Evolutionary conservation across 2,113 vertebrate species (phyloP).

Genomic region (Pitta sordida): DNA sequence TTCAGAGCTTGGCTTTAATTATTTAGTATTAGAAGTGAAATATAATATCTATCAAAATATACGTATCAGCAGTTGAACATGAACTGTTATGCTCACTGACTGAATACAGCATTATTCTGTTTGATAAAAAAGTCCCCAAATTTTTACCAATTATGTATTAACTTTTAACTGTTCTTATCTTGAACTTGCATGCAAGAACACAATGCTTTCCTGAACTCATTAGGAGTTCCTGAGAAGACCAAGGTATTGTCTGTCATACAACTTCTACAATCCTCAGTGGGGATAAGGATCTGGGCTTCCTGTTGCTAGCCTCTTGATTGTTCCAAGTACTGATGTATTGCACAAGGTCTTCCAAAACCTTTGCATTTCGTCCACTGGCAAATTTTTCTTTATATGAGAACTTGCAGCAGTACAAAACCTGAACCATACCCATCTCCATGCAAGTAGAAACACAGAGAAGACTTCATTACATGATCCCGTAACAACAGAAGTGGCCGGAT

Average conservation of each 20-base stretch:
- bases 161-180: constrained; percentile 3
- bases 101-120: background rate
- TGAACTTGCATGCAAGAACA: background rate
- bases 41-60: background rate
- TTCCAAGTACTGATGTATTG: background rate
- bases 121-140: background rate
- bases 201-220: constrained; percentile 9
- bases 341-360: background rate
- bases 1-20: background rate
- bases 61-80: background rate
- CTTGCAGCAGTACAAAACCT: background rate
- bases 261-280: background rate
- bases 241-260: background rate
- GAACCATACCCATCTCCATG: background rate
- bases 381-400: background rate
- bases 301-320: background rate
- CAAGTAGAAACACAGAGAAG: background rate
- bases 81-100: background rate
- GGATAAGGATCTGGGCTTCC: background rate
- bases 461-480: fast-evolving
- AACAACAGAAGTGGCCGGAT: background rate
- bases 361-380: background rate
- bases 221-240: background rate
- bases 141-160: background rate
- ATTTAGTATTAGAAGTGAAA: background rate